Base-by-base conservation (phyloP, 1,140 invertebrate genomes). In the Hesperophylax magnus region DNA sequence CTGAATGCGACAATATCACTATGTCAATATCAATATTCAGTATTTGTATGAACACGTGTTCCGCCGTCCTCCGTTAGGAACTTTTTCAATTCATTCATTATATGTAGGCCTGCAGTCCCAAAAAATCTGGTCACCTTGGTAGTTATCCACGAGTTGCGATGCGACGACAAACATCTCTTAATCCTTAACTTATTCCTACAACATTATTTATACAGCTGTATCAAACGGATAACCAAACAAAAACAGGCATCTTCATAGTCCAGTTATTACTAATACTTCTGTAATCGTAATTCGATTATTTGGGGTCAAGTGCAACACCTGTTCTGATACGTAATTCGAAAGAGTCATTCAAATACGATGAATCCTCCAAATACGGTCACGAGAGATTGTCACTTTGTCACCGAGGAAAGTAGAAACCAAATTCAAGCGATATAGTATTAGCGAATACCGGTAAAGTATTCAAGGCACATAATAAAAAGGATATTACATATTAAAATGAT, bases 271-370 rank as follows among this genome's bases (percentile, higher is more conserved):
- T 18, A 61, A 61, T 24, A 22, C 18, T 20, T 20, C 14, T 39
- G 39, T 69, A 18, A 34, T 69, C 39, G 65, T 69, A 69, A 69
- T 69, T 34, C 18, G 15, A 22, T 47, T 69, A 0, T 47, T 34
- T 39, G 8, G 65, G 65, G 65, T 69, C 65, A 69, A 69, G 65
- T 69, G 65, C 65, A 69, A 31, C 27, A 20, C 34, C 31, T 69
- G 65, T 52, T 69, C 18, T 39, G 34, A 52, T 20, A 69, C 31
- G 34, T 69, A 17, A 39, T 34, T 69, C 11, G 15, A 17, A 20
- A 34, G 65, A 39, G 65, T 34, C 31, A 18, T 22, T 31, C 22
- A 11, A 65, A 34, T 27, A 34, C 27, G 17, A 27, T n/a, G 34
- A 39, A 39, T 34, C 65, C 27, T 34, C 22, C n/a, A n/a, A 18